Conservation (phyloP, 1,140 invertebrate species). For the Drosophila nikananu region DNA sequence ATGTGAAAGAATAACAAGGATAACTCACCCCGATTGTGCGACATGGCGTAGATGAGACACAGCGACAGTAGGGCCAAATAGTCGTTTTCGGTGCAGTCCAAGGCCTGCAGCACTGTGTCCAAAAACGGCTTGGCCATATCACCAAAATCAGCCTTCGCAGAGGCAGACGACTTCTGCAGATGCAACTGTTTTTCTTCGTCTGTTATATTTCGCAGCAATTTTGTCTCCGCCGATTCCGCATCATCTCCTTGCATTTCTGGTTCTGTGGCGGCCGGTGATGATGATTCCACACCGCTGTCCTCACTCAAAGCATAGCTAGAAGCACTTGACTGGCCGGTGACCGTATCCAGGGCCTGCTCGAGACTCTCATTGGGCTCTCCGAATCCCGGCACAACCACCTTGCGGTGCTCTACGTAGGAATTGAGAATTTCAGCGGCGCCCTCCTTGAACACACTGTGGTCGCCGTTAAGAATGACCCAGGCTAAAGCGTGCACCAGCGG, state of each 20-base stretch:
- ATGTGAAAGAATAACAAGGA: background rate
- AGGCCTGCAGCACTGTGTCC: slow-evolving; percentile 93
- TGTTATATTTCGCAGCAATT: slow-evolving; percentile 90
- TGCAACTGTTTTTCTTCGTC: slow-evolving; percentile 95
- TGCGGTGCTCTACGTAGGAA: slow-evolving; percentile 88
- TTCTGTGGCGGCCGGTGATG: slow-evolving; percentile 28
- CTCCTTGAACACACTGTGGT: slow-evolving; percentile 89
- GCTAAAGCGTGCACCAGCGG: slow-evolving; percentile 95
- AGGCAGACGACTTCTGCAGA: slow-evolving; percentile 79
- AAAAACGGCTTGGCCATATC: slow-evolving; percentile 90
- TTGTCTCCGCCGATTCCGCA: slow-evolving; percentile 17
- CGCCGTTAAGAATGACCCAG: slow-evolving; percentile 94
- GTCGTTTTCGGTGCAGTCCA: slow-evolving; percentile 96
- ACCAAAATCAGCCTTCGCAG: slow-evolving; percentile 23
- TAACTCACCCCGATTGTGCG: slow-evolving; percentile 94
- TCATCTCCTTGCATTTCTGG: slow-evolving; percentile 40
- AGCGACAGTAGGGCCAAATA: slow-evolving; percentile 96
- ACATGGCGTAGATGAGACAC: slow-evolving; percentile 96
- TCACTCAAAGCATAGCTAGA: slow-evolving; percentile 62
- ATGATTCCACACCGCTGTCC: slow-evolving; percentile 57
- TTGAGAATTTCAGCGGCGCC: slow-evolving; percentile 91
- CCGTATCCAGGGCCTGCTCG: slow-evolving; percentile 87
- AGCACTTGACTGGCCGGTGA: slow-evolving; percentile 57
- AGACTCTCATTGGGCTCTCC: slow-evolving; percentile 88
- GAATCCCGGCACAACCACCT: slow-evolving; percentile 85